Conservation (phyloP, 2,113 vertebrate species). For the Melanostigma gelatinosum region DNA sequence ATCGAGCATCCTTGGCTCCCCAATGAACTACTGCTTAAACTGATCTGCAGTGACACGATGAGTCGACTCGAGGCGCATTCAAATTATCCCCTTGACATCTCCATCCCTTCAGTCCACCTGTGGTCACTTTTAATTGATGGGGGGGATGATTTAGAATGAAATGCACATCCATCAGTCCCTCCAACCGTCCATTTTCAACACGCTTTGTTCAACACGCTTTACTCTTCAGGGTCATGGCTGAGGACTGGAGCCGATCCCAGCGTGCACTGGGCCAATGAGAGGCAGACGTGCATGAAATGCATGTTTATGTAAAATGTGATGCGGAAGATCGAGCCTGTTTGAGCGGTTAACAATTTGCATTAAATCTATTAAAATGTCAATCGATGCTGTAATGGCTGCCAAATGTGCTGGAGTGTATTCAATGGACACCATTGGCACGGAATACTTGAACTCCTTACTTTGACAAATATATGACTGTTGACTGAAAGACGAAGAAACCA, state of each 20-base stretch:
- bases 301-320: slow-evolving; percentile 31
- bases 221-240: neutral
- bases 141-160: slow-evolving; percentile 21
- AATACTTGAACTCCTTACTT: neutral
- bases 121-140: slow-evolving; percentile 48
- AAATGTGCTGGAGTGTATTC: slow-evolving; percentile 17
- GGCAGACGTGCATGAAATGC: slow-evolving; percentile 17
- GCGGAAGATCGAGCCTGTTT: slow-evolving; percentile 8
- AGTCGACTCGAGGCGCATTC: slow-evolving; percentile 4
- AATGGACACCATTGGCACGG: neutral
- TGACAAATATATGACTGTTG: neutral
- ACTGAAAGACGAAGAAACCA: neutral
- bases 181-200: slow-evolving; percentile 27
- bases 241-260: slow-evolving; percentile 27
- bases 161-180: slow-evolving; percentile 29
- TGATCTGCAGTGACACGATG: neutral
- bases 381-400: slow-evolving; percentile 15
- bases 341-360: slow-evolving; percentile 16
- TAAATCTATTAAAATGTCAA: slow-evolving; percentile 11
- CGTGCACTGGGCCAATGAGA: slow-evolving; percentile 16
- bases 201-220: neutral
- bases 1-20: neutral
- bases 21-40: neutral
- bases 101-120: slow-evolving; percentile 12
- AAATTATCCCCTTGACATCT: slow-evolving; percentile 28